These are phyloP conservation scores for Pseudochaenichthys georgianus DNA, from an alignment of 2,797 vertebrate species.

Conservation along the genomic window DNA sequence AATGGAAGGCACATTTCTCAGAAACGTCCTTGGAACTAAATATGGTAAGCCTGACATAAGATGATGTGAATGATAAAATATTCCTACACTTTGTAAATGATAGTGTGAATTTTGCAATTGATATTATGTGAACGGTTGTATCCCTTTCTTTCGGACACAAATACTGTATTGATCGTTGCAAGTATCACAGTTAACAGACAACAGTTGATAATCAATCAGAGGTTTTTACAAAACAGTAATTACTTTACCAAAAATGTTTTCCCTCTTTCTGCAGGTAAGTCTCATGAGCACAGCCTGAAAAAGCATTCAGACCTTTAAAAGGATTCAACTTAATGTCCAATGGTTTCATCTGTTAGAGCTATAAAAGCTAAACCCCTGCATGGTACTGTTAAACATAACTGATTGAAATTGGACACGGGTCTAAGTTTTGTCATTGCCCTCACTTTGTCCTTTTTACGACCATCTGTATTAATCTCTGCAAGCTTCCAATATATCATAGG, in stretches of 20 bases:
- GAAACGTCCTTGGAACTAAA: background rate
- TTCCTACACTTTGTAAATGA: background rate
- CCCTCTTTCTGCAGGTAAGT: background rate
- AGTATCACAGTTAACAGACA: background rate
- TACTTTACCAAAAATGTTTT: background rate
- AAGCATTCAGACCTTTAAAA: constrained; percentile 1
- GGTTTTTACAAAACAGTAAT: background rate
- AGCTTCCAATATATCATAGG: background rate
- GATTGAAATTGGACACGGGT: background rate
- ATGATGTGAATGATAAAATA: background rate
- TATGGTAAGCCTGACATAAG: constrained; percentile 19
- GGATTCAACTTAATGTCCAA: constrained; percentile 24
- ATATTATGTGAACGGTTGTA: background rate
- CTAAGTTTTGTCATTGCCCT: background rate
- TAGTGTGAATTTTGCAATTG: background rate
- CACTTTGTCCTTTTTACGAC: background rate
- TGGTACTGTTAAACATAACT: background rate
- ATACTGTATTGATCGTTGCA: background rate
- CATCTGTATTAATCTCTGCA: background rate
- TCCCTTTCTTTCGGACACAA: background rate
- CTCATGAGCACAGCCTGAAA: background rate
- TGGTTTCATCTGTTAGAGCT: background rate
- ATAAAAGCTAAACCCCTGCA: background rate
- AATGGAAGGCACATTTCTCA: background rate
- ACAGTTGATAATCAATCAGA: background rate